These are phyloP conservation scores for Atherinosoma microstoma DNA, from an alignment of 2,797 vertebrate genomes.

Conservation along the genomic window DNA sequence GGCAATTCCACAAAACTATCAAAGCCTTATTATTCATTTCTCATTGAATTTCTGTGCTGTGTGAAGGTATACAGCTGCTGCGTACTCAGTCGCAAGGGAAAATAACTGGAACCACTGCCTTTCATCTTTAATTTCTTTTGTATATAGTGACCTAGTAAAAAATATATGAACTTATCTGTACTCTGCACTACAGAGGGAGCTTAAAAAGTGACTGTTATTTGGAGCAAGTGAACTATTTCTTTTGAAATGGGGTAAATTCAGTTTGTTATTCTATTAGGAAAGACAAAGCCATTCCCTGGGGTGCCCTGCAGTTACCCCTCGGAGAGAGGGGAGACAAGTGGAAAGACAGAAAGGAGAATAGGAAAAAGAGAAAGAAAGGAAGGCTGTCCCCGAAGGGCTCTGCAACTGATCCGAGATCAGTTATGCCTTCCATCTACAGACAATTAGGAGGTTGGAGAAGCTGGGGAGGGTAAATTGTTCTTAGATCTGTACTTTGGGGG, in stretches of 20 bases:
- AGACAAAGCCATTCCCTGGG: slow-evolving; percentile 75
- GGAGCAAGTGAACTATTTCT: slow-evolving; percentile 63
- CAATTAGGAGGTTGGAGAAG: slow-evolving; percentile 78
- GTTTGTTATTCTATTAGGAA: slow-evolving; percentile 80
- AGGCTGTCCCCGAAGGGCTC: slow-evolving; percentile 62
- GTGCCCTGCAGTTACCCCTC: slow-evolving; percentile 75
- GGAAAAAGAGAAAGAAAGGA: slow-evolving; percentile 57
- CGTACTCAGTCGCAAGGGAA: slow-evolving; percentile 55
- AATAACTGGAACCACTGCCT: slow-evolving; percentile 66
- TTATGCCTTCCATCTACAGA: slow-evolving; percentile 74
- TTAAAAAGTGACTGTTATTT: slow-evolving; percentile 69
- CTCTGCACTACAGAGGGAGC: slow-evolving; percentile 48
- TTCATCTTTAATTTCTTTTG: slow-evolving; percentile 78
- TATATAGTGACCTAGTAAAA: slow-evolving; percentile 75
- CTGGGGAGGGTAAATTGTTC: slow-evolving; percentile 80
- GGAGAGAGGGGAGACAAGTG: slow-evolving; percentile 55
- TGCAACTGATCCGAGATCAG: slow-evolving; percentile 73
- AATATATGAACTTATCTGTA: slow-evolving; percentile 71
- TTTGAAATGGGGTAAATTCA: slow-evolving; percentile 76
- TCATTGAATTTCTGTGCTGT: slow-evolving; percentile 45
- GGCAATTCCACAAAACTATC: slow-evolving; percentile 65
- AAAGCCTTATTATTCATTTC: slow-evolving; percentile 72
- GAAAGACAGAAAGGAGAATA: slow-evolving; percentile 49
- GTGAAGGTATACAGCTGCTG: slow-evolving; percentile 66
- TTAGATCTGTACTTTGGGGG: slow-evolving; percentile 80